A percentile compares a stretch with the other conserved stretches of the same genome.
phyloP scores from a whole-genome alignment of 1,140 invertebrate species.

The Drosophila funebris region DNA sequence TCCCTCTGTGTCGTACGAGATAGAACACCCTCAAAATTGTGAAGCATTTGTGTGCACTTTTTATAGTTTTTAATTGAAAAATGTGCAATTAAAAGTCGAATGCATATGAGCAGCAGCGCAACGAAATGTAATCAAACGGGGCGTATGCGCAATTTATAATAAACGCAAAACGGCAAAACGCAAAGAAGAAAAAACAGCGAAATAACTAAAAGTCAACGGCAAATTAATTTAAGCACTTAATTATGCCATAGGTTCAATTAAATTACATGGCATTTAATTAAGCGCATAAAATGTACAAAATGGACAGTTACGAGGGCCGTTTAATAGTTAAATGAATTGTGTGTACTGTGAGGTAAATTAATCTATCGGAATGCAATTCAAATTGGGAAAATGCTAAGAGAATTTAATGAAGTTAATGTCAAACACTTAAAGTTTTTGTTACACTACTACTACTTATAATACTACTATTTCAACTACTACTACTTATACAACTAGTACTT shows the following conservation, averaged over 20 bases:
- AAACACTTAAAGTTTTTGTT: no score
- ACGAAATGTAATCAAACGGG: slow-evolving; percentile 38
- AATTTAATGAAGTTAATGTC: no score
- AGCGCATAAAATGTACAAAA: slow-evolving; percentile 49
- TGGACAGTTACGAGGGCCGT: not conserved
- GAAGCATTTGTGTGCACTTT: slow-evolving; percentile 20
- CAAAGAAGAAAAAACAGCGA: not conserved
- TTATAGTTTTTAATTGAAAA: slow-evolving; percentile 73
- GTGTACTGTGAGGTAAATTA: no score
- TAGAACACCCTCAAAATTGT: slow-evolving; percentile 19
- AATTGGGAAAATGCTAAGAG: no score
- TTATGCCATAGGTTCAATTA: slow-evolving; percentile 66
- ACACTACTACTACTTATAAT: no score
- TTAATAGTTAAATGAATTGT: not conserved
- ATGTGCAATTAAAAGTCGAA: slow-evolving; percentile 70
- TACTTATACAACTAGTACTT: no score
- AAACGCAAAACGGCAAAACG: slow-evolving; percentile 4
- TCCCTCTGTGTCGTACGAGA: not conserved
- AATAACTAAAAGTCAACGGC: slow-evolving; percentile 52
- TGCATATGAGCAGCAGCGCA: slow-evolving; percentile 20
- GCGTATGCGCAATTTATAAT: slow-evolving; percentile 63
- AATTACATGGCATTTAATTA: slow-evolving; percentile 69
- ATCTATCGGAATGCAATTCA: no score
- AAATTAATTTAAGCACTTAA: slow-evolving; percentile 76
- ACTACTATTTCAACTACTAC: no score